Conservation (phyloP, 2,113 vertebrate species). For the Calonectris borealis region DNA sequence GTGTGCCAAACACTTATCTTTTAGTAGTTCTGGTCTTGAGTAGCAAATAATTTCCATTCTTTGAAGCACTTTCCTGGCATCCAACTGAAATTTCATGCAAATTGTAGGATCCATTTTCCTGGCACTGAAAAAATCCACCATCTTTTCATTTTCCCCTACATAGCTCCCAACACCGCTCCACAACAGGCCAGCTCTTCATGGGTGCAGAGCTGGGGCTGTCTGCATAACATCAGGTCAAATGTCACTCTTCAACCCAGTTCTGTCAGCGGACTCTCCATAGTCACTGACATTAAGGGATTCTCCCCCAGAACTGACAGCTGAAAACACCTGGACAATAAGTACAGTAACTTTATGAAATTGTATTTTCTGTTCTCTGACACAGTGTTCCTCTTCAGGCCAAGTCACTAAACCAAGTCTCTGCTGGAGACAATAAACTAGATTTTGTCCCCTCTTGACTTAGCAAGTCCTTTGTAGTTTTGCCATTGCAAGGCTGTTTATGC, state of each 20-base stretch:
- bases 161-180: not conserved
- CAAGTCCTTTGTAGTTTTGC: not conserved
- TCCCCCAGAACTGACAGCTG: not conserved
- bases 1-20: not conserved
- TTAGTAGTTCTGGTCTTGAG: not conserved
- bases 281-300: not conserved
- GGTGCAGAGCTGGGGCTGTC: not conserved
- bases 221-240: not conserved
- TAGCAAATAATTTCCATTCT: not conserved
- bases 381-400: not conserved
- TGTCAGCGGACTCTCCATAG: not conserved
- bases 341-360: not conserved
- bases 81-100: not conserved
- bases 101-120: not conserved
- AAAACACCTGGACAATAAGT: not conserved
- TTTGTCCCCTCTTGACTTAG: not conserved
- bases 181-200: not conserved
- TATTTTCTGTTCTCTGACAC: not conserved
- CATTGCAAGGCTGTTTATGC: not conserved
- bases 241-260: not conserved
- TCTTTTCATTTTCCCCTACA: not conserved
- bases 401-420: not conserved
- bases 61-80: not conserved
- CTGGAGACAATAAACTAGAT: not conserved
- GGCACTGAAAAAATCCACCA: not conserved